phyloP scores from a whole-genome alignment of 2,797 vertebrate genomes.

The Lagorchestes hirsutus region DNA sequence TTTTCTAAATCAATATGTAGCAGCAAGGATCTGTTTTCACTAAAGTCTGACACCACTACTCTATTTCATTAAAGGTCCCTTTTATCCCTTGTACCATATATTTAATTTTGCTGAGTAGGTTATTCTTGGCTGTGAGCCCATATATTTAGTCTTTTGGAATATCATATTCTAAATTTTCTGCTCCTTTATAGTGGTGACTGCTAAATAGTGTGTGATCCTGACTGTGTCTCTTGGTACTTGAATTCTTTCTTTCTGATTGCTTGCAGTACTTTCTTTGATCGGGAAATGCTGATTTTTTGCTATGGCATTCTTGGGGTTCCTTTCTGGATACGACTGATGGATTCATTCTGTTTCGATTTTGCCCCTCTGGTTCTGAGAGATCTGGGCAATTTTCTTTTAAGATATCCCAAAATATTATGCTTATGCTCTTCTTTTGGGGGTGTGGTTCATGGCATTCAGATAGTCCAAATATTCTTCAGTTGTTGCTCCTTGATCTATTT shows the following conservation, averaged over 20 bases:
- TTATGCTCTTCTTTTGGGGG: neutral
- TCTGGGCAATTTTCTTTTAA: neutral
- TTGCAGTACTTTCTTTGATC: neutral
- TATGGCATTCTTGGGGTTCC: neutral
- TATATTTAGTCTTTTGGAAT: neutral
- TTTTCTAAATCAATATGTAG: neutral
- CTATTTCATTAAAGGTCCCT: neutral
- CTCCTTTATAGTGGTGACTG: neutral
- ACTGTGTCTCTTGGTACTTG: neutral
- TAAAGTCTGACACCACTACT: neutral
- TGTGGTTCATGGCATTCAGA: neutral
- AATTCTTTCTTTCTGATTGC: neutral
- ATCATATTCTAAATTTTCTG: neutral
- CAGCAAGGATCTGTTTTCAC: neutral
- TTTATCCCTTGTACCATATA: neutral
- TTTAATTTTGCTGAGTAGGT: neutral
- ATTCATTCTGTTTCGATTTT: neutral
- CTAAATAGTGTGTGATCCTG: neutral
- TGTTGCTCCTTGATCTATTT: neutral
- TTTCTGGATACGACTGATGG: neutral
- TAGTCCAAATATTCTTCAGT: neutral
- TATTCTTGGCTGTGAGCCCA: neutral
- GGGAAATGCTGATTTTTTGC: neutral
- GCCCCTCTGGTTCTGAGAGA: neutral
- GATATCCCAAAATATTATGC: neutral